Percentiles rank a stretch among this genome's conserved stretches.
These are phyloP conservation scores for Biston stratarius DNA, from an alignment of 2,888 invertebrate genomes.

Conservation along the genomic window DNA sequence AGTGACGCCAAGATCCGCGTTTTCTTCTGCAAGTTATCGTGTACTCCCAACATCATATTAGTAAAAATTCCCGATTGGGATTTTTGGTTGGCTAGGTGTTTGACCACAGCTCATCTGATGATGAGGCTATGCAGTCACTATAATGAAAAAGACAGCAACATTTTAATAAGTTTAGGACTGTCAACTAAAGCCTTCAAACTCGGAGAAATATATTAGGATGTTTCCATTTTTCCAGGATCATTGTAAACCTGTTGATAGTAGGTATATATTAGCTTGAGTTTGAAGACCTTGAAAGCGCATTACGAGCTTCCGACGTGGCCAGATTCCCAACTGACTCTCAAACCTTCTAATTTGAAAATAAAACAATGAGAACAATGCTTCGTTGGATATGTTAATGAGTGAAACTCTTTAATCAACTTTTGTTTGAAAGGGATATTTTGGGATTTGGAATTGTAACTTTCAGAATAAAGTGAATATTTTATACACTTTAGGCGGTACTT, in stretches of 20 bases:
- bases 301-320: conserved; percentile 10
- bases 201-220: too few species aligned
- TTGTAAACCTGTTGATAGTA: not conserved
- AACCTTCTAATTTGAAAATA: conserved; percentile 30
- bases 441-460: conserved; percentile 17
- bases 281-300: conserved; percentile 5
- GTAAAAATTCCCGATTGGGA: too few species aligned
- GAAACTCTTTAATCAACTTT: conserved; percentile 14
- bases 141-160: too few species aligned
- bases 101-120: too few species aligned
- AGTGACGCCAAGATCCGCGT: too few species aligned
- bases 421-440: conserved; percentile 25
- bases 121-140: too few species aligned
- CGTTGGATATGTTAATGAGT: conserved; percentile 29
- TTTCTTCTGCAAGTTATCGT: too few species aligned
- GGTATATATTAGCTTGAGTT: not conserved
- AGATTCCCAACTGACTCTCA: conserved; percentile 6
- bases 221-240: too few species aligned
- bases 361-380: conserved; percentile 31
- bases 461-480: conserved; percentile 7
- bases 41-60: too few species aligned
- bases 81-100: too few species aligned
- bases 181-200: too few species aligned
- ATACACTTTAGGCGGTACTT: not conserved
- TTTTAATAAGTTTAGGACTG: too few species aligned